Evolutionary conservation across 2,888 invertebrate species (phyloP).

Genomic region (Platerodrilus igneus): DNA sequence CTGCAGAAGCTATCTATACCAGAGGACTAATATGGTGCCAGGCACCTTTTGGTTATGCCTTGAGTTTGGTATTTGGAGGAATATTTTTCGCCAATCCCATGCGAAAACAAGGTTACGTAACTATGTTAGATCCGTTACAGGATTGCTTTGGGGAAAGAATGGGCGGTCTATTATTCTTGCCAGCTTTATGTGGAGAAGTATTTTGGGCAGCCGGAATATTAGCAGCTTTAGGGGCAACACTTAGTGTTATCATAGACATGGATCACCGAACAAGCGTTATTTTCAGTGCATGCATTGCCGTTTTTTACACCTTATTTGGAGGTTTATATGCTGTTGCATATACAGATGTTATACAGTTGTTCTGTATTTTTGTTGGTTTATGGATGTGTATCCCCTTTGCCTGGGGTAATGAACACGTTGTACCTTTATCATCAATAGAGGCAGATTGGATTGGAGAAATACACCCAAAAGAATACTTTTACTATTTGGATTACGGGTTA

Average conservation of each 20-base stretch:
- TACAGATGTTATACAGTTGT: slow-evolving; percentile 96
- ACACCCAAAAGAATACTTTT: slow-evolving; percentile 67
- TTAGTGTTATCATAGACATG: slow-evolving; percentile 96
- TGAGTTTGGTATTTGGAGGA: slow-evolving; percentile 93
- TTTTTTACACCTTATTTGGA: slow-evolving; percentile 96
- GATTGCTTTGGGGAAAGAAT: slow-evolving; percentile 94
- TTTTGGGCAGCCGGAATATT: slow-evolving; percentile 99
- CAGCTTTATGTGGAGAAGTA: slow-evolving; percentile 95
- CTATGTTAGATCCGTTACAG: slow-evolving; percentile 98
- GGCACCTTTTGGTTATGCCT: slow-evolving; percentile 97
- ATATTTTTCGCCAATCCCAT: slow-evolving; percentile 97
- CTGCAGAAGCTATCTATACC: slow-evolving; percentile 94
- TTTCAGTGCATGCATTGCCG: slow-evolving; percentile 91
- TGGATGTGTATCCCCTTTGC: slow-evolving; percentile 99
- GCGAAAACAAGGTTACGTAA: slow-evolving; percentile 95
- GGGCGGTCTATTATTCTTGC: slow-evolving; percentile 94
- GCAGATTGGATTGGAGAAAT: slow-evolving; percentile 87
- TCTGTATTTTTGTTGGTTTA: slow-evolving; percentile 95
- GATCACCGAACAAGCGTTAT: slow-evolving; percentile 90
- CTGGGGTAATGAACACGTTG: slow-evolving; percentile 81
- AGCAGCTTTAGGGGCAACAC: slow-evolving; percentile 91
- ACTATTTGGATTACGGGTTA: slow-evolving; percentile 83
- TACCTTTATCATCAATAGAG: slow-evolving; percentile 74
- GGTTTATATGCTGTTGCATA: slow-evolving; percentile 98
- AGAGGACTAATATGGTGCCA: slow-evolving; percentile 95